Evolutionary conservation across 1,140 invertebrate genomes (phyloP), one percentile per base, ranked within the genome.

Genomic region (Drosophila nigromelanica): DNA sequence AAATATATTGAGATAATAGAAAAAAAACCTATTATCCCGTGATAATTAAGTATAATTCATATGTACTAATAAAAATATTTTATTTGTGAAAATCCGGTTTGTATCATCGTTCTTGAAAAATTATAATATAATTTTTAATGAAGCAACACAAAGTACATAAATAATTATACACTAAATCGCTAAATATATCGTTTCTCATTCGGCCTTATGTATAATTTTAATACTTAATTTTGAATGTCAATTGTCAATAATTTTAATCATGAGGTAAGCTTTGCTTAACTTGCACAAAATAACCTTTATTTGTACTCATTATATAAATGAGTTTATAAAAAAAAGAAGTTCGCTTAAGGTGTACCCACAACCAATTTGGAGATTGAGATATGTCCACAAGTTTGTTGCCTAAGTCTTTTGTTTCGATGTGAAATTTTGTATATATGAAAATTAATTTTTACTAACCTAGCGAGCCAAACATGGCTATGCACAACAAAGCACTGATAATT

Each of bases 391-490:
- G 83, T 87, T 86, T 51, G 75, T 73, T 56, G 45, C 61, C 52
- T 54, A 63, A 79, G 69, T 83, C 76, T 63, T 82, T 77, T 33
- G 67, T 74, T 80, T 79, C 33, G 35, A n/a, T 54, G 48, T 50
- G 52, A 68, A 47, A 47, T 30, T 27, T 50, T 59, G 27, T 43
- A 18, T 33, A 14, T 35, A 24, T 42, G 37, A 2, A 30, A 43
- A 40, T 76, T 62, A 1, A 40, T 11, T 21, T 42, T 70, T 90
- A 91, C 90, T 91, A 81, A 91, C 90, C 90, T 73, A 91, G 67
- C 5, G 90, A 90, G 82, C 90, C 81, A 76, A 89, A 89, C 89
- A 91, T 81, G 86, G 90, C 85, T 39, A 91, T 40, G 61, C 89
- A 91, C 80, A 91, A 51, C 14, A 89, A 72, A 77, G 80, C 90